A percentile compares a stretch with the other conserved stretches of the same genome.
phyloP scores from a whole-genome alignment of 2,888 invertebrate genomes.

The Drosophila mayaguana region DNA sequence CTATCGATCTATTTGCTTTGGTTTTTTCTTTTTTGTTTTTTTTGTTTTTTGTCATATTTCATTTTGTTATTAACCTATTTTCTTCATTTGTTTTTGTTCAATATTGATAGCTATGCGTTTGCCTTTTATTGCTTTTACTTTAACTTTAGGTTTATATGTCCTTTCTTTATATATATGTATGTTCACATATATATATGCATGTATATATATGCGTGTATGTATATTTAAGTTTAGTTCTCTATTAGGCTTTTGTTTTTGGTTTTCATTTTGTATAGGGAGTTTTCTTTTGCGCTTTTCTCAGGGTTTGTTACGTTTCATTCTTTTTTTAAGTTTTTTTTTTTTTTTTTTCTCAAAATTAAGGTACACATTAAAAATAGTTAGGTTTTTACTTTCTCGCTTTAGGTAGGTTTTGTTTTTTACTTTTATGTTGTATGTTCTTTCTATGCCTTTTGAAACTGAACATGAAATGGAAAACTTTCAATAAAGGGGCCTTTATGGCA shows the following conservation, averaged over 20 bases:
- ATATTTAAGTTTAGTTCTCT: conserved; percentile 54
- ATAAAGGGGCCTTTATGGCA: conserved; percentile 66
- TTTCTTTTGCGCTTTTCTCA: conserved; percentile 50
- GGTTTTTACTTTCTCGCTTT: conserved; percentile 74
- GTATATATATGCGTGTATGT: conserved; percentile 49
- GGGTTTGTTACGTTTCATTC: conserved; percentile 48
- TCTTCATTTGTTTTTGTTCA: conserved; percentile 37
- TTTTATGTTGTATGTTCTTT: conserved; percentile 46
- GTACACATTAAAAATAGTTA: conserved; percentile 83
- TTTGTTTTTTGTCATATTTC: conserved; percentile 12
- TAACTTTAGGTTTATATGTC: conserved; percentile 52
- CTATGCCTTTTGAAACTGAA: conserved; percentile 52
- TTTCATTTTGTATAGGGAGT: conserved; percentile 43
- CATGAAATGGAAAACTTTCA: conserved; percentile 49
- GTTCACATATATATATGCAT: conserved; percentile 37
- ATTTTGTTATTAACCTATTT: conserved; percentile 62
- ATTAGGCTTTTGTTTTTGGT: conserved; percentile 44
- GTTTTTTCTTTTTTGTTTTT: not conserved
- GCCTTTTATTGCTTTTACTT: conserved; percentile 75
- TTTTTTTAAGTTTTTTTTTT: conserved; percentile 43
- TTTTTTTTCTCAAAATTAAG: conserved; percentile 71
- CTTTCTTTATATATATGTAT: conserved; percentile 46
- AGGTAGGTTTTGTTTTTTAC: conserved; percentile 70
- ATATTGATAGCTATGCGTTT: conserved; percentile 77
- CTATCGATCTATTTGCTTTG: conserved; percentile 40